phyloP scores from a whole-genome alignment of 2,888 invertebrate genomes.

The Drosophila birchii region DNA sequence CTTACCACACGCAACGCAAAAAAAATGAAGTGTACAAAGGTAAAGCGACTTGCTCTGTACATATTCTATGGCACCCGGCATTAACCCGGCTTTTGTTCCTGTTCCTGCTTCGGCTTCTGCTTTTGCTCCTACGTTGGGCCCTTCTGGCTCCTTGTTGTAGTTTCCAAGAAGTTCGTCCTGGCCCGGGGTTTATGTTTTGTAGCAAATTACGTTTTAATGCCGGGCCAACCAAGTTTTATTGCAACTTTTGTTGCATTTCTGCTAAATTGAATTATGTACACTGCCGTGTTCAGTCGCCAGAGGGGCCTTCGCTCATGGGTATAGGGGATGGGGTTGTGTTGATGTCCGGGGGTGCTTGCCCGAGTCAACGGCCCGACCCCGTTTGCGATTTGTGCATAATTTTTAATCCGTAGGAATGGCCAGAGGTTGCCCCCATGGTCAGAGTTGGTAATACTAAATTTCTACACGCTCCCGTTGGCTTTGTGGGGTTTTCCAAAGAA shows the following conservation, averaged over 20 bases:
- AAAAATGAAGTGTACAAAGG: constrained; percentile 53
- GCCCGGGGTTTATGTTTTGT: constrained; percentile 39
- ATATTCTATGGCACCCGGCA: constrained; percentile 35
- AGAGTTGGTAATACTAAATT: constrained; percentile 9
- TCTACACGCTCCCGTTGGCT: constrained; percentile 1
- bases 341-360: constrained; percentile 19
- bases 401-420: constrained; percentile 37
- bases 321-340: neutral
- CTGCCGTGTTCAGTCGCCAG: constrained; percentile 34
- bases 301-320: neutral
- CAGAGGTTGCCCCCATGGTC: constrained; percentile 3
- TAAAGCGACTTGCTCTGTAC: constrained; percentile 36
- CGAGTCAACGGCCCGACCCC: constrained; percentile 44
- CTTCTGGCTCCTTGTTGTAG: constrained; percentile 17
- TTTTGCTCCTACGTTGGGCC: neutral
- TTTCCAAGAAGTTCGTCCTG: constrained; percentile 37
- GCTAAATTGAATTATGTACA: constrained; percentile 70
- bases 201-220: constrained; percentile 73
- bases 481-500: neutral
- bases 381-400: constrained; percentile 54
- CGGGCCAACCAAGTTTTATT: constrained; percentile 63
- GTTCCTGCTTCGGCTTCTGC: constrained; percentile 14
- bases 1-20: constrained; percentile 25
- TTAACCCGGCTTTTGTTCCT: constrained; percentile 43
- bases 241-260: constrained; percentile 71